phyloP scores from a whole-genome alignment of 2,113 vertebrate species.

The Hepsetus odoe region DNA sequence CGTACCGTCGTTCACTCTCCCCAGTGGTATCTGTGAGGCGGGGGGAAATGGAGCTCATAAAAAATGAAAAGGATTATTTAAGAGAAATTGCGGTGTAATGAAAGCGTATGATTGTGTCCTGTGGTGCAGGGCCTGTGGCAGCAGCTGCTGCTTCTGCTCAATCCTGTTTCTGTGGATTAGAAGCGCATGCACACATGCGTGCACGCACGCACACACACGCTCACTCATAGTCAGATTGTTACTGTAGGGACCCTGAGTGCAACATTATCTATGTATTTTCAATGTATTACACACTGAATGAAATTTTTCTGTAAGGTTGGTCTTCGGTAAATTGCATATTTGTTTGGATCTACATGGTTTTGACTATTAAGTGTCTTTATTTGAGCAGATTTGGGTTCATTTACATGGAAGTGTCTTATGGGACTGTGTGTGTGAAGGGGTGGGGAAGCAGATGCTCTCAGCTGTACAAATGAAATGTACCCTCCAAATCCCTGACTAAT shows the following conservation, averaged over 20 bases:
- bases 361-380: neutral
- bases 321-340: neutral
- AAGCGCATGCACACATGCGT: slow-evolving; percentile 42
- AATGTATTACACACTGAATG: no score
- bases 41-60: slow-evolving; percentile 72
- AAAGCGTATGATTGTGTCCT: slow-evolving; percentile 73
- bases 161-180: slow-evolving; percentile 66
- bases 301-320: no score
- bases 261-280: neutral
- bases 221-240: neutral
- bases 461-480: slow-evolving; percentile 35
- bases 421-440: neutral
- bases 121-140: slow-evolving; percentile 57
- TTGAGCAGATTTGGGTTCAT: neutral
- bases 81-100: slow-evolving; percentile 73
- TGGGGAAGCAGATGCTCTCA: slow-evolving; percentile 48
- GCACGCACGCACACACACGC: slow-evolving; percentile 28
- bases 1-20: slow-evolving; percentile 8
- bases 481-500: slow-evolving; percentile 42
- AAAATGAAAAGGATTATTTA: slow-evolving; percentile 77
- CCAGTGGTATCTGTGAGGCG: slow-evolving; percentile 35
- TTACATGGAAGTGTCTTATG: slow-evolving; percentile 2
- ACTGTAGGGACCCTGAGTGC: slow-evolving; percentile 22
- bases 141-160: slow-evolving; percentile 48
- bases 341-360: neutral